Percentiles rank a stretch among this genome's conserved stretches.
Conservation (phyloP, 2,113 vertebrate genomes). For the Tor tambroides region DNA sequence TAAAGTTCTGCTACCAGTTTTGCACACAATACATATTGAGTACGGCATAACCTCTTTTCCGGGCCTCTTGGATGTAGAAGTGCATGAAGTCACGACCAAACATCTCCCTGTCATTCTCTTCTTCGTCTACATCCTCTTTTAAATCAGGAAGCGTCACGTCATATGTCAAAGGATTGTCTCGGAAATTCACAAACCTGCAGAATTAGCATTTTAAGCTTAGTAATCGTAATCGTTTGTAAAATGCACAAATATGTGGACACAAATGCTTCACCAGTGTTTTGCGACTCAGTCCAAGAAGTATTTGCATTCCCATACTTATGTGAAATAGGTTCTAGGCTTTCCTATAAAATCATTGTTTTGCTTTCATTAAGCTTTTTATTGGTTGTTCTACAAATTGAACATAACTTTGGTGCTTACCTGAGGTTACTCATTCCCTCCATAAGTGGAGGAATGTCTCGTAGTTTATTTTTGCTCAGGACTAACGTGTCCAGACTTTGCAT, state of each 20-base stretch:
- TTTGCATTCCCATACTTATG: background rate
- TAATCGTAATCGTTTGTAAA: background rate
- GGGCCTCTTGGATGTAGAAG: slow-evolving; percentile 83
- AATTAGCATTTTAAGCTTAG: background rate
- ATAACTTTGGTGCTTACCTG: slow-evolving; percentile 71
- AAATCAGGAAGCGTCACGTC: slow-evolving; percentile 77
- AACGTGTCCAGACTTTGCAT: slow-evolving; percentile 88
- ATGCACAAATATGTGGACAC: background rate
- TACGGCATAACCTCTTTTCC: slow-evolving; percentile 71
- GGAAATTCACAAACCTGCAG: slow-evolving; percentile 94
- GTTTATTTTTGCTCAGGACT: slow-evolving; percentile 88
- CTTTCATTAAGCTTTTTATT: background rate
- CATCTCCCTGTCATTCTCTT: slow-evolving; percentile 86
- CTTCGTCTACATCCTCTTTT: slow-evolving; percentile 65
- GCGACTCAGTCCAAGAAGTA: background rate
- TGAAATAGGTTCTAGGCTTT: background rate
- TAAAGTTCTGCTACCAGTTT: slow-evolving; percentile 46
- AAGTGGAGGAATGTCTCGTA: slow-evolving; percentile 84
- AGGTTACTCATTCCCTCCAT: slow-evolving; percentile 89
- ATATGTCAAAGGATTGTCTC: slow-evolving; percentile 90
- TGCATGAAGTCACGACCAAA: slow-evolving; percentile 94
- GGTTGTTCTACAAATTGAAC: background rate
- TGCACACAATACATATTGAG: slow-evolving; percentile 65
- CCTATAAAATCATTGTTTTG: background rate
- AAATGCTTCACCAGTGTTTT: background rate